Base-by-base conservation (phyloP, 2,113 vertebrate genomes). In the Saguinus midas region DNA sequence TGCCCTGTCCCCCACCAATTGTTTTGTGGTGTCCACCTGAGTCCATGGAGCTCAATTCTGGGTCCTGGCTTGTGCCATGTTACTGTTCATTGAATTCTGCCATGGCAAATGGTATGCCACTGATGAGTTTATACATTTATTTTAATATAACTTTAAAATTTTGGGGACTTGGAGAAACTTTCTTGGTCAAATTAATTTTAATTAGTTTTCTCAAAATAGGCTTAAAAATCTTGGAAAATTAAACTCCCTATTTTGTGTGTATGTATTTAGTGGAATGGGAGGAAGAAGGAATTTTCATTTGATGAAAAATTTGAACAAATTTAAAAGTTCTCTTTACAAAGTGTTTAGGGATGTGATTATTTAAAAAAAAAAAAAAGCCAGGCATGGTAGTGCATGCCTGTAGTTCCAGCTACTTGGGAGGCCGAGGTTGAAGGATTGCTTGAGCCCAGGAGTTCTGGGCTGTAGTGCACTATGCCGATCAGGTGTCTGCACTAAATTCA, bases 81-180 rank as follows among this genome's bases (percentile, higher is more conserved):
- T 27, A 32, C 40, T 37, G 27, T 29, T 50, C 27, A 5, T 29
- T 52, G 14, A 10, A 29, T 73, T 37, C n/a, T 43, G 37, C 25
- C 1, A 0, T 58, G 27, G 35, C 32, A 48, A 11, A 37, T 21
- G 18, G 64, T 43, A 73, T n/a, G 5, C 55, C 23, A 8, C 52
- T 3, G 6, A 40, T 85, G 23, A 45, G 13, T 57, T 93, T 84
- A 32, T 57, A 6, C 17, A 8, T 35, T 52, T 55, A 40, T 55
- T 96, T 40, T 91, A 76, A 80, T 89, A 89, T 90, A 73, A 64
- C 45, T 90, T 96, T 90, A 29, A 64, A 23, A 37, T 70, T 94
- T 58, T 21, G 52, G 57, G n/a, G 40, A 84, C 25, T 25, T 45
- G 17, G 58, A 88, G 55, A 90, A 76, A 61, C 37, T 43, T 1